These are phyloP conservation scores for Alloplasta piceator DNA, from an alignment of 2,888 invertebrate species.

Conservation along the genomic window DNA sequence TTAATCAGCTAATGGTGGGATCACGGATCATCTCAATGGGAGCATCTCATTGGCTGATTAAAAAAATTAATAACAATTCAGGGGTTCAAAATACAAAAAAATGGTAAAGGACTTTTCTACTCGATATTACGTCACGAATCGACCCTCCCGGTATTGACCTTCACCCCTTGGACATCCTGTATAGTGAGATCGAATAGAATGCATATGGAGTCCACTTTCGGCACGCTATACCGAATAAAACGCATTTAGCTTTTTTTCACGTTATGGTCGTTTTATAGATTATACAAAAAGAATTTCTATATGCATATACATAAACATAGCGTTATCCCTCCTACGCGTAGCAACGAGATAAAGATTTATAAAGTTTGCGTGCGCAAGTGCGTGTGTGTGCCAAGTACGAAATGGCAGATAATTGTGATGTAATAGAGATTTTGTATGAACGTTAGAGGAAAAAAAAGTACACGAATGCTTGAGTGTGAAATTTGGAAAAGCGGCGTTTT, in stretches of 20 bases:
- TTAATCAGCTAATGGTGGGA: too few relatives aligned
- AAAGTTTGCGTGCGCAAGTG: constrained; percentile 39
- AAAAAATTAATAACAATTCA: too few relatives aligned
- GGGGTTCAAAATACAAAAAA: too few relatives aligned
- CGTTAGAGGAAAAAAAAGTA: background rate
- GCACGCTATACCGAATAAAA: constrained; percentile 35
- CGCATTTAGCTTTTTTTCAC: constrained; percentile 47
- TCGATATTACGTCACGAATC: too few relatives aligned
- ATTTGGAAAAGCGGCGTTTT: constrained; percentile 18
- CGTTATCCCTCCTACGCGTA: constrained; percentile 51
- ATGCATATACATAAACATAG: constrained; percentile 58
- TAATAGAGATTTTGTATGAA: background rate
- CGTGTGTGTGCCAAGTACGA: constrained; percentile 40
- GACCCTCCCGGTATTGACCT: too few relatives aligned
- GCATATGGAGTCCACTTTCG: constrained; percentile 8
- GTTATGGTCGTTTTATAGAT: constrained; percentile 32
- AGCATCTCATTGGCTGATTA: too few relatives aligned
- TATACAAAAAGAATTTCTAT: constrained; percentile 32
- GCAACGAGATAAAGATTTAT: constrained; percentile 45
- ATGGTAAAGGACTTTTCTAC: too few relatives aligned
- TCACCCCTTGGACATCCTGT: too few relatives aligned
- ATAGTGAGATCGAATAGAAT: background rate
- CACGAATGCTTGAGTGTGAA: constrained; percentile 24
- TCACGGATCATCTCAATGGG: too few relatives aligned
- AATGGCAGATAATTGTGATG: background rate